These are phyloP conservation scores for Zaprionus capensis DNA, from an alignment of 1,140 invertebrate genomes.

Conservation along the genomic window DNA sequence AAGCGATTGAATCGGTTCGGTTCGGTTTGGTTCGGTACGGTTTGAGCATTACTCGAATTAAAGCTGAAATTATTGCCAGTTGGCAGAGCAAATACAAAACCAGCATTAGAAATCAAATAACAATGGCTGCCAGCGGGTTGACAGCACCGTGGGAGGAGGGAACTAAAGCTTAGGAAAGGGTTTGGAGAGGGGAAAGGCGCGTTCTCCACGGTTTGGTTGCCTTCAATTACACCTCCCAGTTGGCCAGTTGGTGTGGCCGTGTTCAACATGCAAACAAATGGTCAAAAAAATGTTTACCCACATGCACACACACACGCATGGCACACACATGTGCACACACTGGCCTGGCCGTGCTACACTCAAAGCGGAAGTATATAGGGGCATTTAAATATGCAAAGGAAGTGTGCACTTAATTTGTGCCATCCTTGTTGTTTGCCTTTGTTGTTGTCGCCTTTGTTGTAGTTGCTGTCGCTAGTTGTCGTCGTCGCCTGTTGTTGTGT, in stretches of 20 bases:
- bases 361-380: conserved; percentile 80
- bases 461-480: conserved; percentile 43
- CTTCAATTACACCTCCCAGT: conserved; percentile 21
- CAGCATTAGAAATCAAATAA: conserved; percentile 78
- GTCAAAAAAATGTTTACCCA: conserved; percentile 73
- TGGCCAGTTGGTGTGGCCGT: conserved; percentile 60
- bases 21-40: background rate
- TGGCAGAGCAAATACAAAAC: conserved; percentile 36
- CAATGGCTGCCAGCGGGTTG: conserved; percentile 46
- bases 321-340: conserved; percentile 16
- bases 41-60: conserved; percentile 17
- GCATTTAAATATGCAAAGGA: conserved; percentile 83
- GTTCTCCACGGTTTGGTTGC: background rate
- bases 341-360: conserved; percentile 39
- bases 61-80: conserved; percentile 64
- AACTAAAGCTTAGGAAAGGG: too few species aligned
- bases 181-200: conserved; percentile 29
- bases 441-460: conserved; percentile 34
- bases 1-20: background rate
- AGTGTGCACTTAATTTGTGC: conserved; percentile 82
- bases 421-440: conserved; percentile 79
- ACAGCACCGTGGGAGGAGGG: background rate
- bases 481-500: conserved; percentile 30
- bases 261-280: conserved; percentile 81
- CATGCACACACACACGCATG: conserved; percentile 39